Conservation (phyloP, 1,140 invertebrate species). For the Lerema accius region DNA sequence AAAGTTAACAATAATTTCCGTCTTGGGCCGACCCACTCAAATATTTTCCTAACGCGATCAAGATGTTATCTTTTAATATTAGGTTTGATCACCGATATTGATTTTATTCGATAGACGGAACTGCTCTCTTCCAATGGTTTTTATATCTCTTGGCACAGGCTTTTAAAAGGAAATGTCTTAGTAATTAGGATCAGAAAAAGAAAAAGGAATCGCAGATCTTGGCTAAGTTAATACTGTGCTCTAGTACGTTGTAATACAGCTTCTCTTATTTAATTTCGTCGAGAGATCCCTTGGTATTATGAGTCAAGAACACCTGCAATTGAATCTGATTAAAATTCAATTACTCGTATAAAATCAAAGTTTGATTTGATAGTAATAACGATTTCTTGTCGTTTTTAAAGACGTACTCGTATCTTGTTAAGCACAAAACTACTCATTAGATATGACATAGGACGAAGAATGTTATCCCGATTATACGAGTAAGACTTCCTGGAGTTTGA, state of each 20-base stretch:
- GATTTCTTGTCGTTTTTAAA: background rate
- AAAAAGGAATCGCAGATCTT: background rate
- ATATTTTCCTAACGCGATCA: conserved; percentile 55
- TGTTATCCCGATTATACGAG: no score
- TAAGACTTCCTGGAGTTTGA: no score
- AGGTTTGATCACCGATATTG: conserved; percentile 35
- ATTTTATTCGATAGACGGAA: conserved; percentile 17
- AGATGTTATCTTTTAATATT: conserved; percentile 67
- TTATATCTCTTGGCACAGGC: conserved; percentile 21
- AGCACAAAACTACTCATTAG: no score
- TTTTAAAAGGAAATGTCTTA: conserved; percentile 12
- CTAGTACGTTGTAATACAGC: background rate
- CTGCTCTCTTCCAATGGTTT: conserved; percentile 11
- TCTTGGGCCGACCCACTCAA: conserved; percentile 49
- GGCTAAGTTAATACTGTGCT: conserved; percentile 1
- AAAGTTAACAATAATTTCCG: conserved; percentile 42
- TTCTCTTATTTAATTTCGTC: background rate
- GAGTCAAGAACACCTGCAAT: conserved; percentile 11
- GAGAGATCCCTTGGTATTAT: background rate
- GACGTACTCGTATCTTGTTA: no score
- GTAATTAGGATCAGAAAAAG: conserved; percentile 18
- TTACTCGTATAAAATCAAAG: conserved; percentile 2
- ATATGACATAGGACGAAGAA: no score
- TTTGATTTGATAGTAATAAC: background rate
- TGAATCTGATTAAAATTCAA: conserved; percentile 2